A percentile compares a stretch with the other conserved stretches of the same genome.
Evolutionary conservation across 2,113 vertebrate species (phyloP).

Genomic region (Rhipidura dahli): DNA sequence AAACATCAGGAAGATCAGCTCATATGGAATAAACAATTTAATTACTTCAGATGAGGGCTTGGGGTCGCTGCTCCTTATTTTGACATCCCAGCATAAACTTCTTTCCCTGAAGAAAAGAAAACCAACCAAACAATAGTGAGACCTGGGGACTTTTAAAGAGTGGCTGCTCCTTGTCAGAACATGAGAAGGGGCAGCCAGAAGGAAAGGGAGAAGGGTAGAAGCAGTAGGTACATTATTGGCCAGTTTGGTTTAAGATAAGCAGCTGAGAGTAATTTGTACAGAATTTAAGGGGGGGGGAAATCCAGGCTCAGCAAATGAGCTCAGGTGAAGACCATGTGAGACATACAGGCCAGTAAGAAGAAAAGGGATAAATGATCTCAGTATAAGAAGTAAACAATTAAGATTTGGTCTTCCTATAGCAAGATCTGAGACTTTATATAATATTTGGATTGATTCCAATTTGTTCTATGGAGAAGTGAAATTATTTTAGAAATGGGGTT

Average conservation of each 20-base stretch:
- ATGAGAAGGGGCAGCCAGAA: background rate
- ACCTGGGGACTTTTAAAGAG: background rate
- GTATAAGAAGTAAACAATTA: background rate
- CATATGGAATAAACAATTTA: background rate
- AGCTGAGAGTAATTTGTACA: background rate
- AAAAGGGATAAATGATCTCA: background rate
- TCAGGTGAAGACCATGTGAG: background rate
- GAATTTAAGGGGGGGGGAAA: background rate
- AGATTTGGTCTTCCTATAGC: background rate
- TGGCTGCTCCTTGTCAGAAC: background rate
- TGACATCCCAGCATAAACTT: background rate
- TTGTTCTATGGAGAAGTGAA: background rate
- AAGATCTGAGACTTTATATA: background rate
- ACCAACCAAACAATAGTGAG: background rate
- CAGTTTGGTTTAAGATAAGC: background rate
- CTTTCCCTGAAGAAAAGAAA: background rate
- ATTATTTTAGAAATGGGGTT: background rate
- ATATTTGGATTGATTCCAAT: background rate
- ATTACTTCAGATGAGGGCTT: background rate
- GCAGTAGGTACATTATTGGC: background rate
- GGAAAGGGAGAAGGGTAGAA: background rate
- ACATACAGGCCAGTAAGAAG: background rate
- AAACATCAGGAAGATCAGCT: background rate
- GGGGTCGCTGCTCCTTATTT: background rate
- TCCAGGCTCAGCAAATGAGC: background rate